phyloP scores from a whole-genome alignment of 2,888 invertebrate species.

The Rotaria magnacalcarata region DNA sequence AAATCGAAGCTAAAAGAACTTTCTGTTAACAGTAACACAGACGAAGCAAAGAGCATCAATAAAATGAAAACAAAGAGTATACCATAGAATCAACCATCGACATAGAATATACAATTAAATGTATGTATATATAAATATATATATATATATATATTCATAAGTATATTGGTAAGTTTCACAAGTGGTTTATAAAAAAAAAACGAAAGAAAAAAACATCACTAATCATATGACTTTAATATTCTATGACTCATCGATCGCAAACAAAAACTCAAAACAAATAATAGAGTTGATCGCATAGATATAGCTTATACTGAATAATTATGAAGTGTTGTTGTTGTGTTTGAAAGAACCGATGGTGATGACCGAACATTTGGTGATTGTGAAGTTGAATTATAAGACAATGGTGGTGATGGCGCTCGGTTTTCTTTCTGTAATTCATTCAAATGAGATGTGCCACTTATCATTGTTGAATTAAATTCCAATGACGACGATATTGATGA shows the following conservation, averaged over 20 bases:
- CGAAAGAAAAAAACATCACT: not conserved
- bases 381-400: not conserved
- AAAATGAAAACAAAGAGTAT: not conserved
- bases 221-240: not conserved
- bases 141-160: not conserved
- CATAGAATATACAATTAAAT: not conserved
- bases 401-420: conserved; percentile 12
- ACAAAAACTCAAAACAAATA: not conserved
- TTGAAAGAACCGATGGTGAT: not conserved
- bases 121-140: not conserved
- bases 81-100: not conserved
- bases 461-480: not conserved
- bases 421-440: conserved; percentile 24
- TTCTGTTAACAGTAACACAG: not conserved
- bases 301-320: not conserved
- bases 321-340: not conserved
- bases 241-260: not conserved
- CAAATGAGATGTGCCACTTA: not conserved
- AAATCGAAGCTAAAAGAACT: not conserved
- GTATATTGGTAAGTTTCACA: not conserved
- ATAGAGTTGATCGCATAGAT: not conserved
- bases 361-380: not conserved
- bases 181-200: not conserved
- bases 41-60: not conserved
- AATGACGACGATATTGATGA: not conserved